A percentile compares a stretch with the other conserved stretches of the same genome.
These are phyloP conservation scores for Trimorus sp. DNA, from an alignment of 2,888 invertebrate genomes.

Conservation along the genomic window DNA sequence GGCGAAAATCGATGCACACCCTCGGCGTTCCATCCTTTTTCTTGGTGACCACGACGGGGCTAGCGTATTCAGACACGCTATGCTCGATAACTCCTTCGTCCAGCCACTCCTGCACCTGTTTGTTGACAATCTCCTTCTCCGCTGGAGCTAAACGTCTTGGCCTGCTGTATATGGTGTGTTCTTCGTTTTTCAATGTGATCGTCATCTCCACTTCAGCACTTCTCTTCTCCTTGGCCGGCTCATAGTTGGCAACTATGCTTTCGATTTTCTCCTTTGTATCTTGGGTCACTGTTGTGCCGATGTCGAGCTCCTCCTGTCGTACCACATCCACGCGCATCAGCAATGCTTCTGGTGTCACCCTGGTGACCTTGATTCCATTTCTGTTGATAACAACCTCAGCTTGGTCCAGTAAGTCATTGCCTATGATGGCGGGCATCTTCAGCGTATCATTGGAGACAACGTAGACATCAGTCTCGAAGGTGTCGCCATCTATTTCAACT, in stretches of 20 bases:
- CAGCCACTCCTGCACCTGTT: slow-evolving; percentile 57
- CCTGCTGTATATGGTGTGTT: slow-evolving; percentile 12
- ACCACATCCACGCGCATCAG: slow-evolving; percentile 20
- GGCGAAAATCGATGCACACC: slow-evolving; percentile 67
- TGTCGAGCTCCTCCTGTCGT: slow-evolving; percentile 16
- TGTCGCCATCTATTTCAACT: slow-evolving; percentile 14
- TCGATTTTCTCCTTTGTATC: slow-evolving; percentile 1
- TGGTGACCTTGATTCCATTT: slow-evolving; percentile 8
- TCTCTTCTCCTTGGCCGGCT: slow-evolving; percentile 8
- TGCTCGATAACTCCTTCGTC: slow-evolving; percentile 63
- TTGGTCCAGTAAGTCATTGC: slow-evolving; percentile 52
- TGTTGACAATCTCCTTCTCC: slow-evolving; percentile 27
- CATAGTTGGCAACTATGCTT: background rate
- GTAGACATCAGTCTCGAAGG: slow-evolving; percentile 28
- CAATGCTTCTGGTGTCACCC: slow-evolving; percentile 7
- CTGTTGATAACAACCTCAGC: slow-evolving; percentile 28
- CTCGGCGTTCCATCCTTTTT: slow-evolving; percentile 65
- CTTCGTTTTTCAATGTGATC: slow-evolving; percentile 12
- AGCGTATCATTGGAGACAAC: slow-evolving; percentile 43
- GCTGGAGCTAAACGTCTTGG: slow-evolving; percentile 18
- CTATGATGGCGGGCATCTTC: slow-evolving; percentile 39
- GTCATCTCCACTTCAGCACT: slow-evolving; percentile 10
- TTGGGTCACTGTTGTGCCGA: slow-evolving; percentile 14
- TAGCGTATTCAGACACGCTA: slow-evolving; percentile 38
- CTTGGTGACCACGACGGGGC: slow-evolving; percentile 59